Percentiles rank a stretch among this genome's conserved stretches.
Conservation (phyloP, 2,888 invertebrate species). For the Oeneis ivallda region DNA sequence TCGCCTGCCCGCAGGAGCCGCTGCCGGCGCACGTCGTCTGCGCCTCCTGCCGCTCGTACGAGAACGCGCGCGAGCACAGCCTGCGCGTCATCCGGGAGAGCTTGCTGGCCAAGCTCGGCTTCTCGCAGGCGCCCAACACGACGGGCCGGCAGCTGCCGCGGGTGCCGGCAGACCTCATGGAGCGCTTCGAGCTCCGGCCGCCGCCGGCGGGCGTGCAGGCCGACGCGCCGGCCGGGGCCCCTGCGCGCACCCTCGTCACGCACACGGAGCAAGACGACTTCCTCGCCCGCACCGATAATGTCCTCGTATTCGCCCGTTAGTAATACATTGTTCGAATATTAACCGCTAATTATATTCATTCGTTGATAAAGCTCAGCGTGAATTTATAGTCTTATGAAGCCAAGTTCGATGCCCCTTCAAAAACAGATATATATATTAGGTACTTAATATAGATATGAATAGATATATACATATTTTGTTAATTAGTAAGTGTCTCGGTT, state of each 20-base stretch:
- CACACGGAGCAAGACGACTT: constrained; percentile 85
- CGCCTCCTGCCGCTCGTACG: constrained; percentile 79
- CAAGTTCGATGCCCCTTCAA: constrained; percentile 62
- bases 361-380: constrained; percentile 40
- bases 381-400: constrained; percentile 32
- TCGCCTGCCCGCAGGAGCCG: constrained; percentile 66
- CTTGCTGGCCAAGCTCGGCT: constrained; percentile 83
- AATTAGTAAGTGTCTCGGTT: constrained; percentile 20
- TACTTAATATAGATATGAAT: too few species aligned
- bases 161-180: constrained; percentile 81
- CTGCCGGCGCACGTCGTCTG: constrained; percentile 67
- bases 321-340: constrained; percentile 47
- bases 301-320: constrained; percentile 86
- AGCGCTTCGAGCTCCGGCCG: constrained; percentile 75
- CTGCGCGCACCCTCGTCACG: constrained; percentile 75
- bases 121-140: constrained; percentile 84
- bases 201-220: constrained; percentile 82
- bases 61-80: constrained; percentile 82
- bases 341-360: not conserved
- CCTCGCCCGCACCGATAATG: constrained; percentile 85
- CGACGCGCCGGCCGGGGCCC: constrained; percentile 81
- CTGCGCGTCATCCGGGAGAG: constrained; percentile 84
- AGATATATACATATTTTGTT: not conserved
- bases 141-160: constrained; percentile 81
- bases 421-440: constrained; percentile 15